Conservation (phyloP, 2,113 vertebrate species). For the Muscicapa adusta region DNA sequence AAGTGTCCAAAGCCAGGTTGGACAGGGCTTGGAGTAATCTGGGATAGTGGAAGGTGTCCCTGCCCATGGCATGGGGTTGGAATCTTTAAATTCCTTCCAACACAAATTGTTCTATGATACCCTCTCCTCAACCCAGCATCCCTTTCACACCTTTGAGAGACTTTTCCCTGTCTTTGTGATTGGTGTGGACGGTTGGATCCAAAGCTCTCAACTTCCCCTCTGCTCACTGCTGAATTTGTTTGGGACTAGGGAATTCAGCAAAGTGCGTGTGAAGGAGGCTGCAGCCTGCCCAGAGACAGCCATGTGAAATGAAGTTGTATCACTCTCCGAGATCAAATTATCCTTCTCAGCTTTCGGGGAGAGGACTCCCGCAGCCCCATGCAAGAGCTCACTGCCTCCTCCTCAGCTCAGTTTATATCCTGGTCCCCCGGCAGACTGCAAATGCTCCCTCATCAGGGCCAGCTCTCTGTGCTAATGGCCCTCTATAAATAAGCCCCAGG, state of each 20-base stretch:
- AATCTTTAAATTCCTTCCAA: not conserved
- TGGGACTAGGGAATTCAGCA: not conserved
- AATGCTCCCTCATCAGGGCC: slow-evolving; percentile 1
- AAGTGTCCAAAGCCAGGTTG: not conserved
- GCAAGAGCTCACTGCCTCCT: not conserved
- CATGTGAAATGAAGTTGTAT: not conserved
- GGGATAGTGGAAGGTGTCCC: not conserved
- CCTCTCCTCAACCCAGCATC: rapidly evolving
- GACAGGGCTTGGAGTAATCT: rapidly evolving
- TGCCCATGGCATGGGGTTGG: rapidly evolving
- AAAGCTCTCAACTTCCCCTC: not conserved
- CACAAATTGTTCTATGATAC: not conserved
- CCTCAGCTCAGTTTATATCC: not conserved
- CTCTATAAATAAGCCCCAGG: slow-evolving; percentile 46
- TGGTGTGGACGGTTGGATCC: rapidly evolving
- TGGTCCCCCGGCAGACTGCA: not conserved
- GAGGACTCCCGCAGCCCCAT: not conserved
- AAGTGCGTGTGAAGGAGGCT: slow-evolving; percentile 29
- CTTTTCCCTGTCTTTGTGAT: not conserved
- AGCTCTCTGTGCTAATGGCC: slow-evolving; percentile 24
- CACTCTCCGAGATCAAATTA: not conserved
- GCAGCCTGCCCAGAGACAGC: not conserved
- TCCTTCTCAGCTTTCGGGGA: not conserved
- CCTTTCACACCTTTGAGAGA: not conserved
- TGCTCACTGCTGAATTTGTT: rapidly evolving